phyloP scores from a whole-genome alignment of 2,113 vertebrate genomes.

The Eubucco bourcierii region DNA sequence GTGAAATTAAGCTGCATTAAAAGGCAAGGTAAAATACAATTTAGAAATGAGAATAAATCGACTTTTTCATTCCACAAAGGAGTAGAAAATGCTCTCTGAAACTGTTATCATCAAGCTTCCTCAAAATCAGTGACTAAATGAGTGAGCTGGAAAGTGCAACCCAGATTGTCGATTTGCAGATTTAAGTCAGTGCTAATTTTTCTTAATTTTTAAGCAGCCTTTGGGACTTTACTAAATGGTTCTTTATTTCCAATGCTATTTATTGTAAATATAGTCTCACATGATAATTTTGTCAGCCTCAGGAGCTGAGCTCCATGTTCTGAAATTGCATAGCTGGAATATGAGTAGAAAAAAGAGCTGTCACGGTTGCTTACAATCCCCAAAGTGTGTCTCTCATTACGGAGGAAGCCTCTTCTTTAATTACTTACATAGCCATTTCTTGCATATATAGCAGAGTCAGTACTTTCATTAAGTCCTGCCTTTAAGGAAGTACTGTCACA shows the following conservation, averaged over 20 bases:
- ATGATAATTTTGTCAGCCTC: not conserved
- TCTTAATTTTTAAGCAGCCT: not conserved
- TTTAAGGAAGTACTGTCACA: not conserved
- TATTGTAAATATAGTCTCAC: not conserved
- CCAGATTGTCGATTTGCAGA: not conserved
- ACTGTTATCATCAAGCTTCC: not conserved
- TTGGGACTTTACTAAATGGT: not conserved
- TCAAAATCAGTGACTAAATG: not conserved
- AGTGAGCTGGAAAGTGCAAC: not conserved
- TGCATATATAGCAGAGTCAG: not conserved
- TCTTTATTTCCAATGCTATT: not conserved
- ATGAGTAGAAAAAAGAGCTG: not conserved
- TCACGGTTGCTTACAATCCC: not conserved
- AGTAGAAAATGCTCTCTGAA: not conserved
- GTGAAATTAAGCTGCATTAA: not conserved
- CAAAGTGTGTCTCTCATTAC: not conserved
- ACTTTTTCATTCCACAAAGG: not conserved
- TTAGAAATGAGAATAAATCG: not conserved
- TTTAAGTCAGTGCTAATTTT: not conserved
- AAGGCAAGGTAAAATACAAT: not conserved
- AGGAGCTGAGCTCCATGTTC: not conserved
- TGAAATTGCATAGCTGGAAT: not conserved
- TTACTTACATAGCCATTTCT: not conserved
- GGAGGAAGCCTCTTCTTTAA: not conserved
- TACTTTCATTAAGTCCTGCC: not conserved